Evolutionary conservation across 2,888 invertebrate genomes (phyloP), one percentile per base, ranked within the genome.

Genomic region (Galeruca laticollis): DNA sequence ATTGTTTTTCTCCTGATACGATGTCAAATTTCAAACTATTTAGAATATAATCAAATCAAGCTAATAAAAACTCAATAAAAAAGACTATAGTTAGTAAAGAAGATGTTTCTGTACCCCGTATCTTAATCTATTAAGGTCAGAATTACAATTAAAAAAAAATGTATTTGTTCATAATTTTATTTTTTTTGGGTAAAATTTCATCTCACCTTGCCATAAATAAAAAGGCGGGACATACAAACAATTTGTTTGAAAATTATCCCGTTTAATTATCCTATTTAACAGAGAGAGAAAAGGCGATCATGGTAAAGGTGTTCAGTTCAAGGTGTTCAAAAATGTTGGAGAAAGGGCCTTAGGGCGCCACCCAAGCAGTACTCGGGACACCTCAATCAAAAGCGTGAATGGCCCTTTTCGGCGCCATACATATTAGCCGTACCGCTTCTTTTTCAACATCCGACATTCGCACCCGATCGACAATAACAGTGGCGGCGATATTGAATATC

Each of bases 341-440:
- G 54, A 64, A 51, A 56, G 49, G 47, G 49, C 57, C 65, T 43
- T 57, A 65, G 76, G 82, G 80, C 82, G 81, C 82, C 82, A 82
- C 82, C 82, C 82, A 82, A 79, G 82, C 81, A 80, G 82, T 75
- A 76, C 74, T 76, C 72, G 77, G 81, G 79, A 82, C 81, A 81
- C 81, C 80, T 82, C 76, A 76, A 78, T 81, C 80, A 80, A 74
- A 78, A 81, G 79, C 82, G 80, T 82, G 82, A 82, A 82, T 81
- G 82, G 81, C 77, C 78, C 78, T 77, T 80, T 82, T 81, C 80
- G 81, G 81, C 82, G 81, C 81, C 81, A 81, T 77, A 77, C 79
- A 80, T 81, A 81, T 82, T 82, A 82, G 78, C 77, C 76, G 77
- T 76, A 77, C 76, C 80, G 81, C 76, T 76, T 73, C 76, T 80